phyloP scores from a whole-genome alignment of 1,140 invertebrate species.

The Oryctes rhinoceros region DNA sequence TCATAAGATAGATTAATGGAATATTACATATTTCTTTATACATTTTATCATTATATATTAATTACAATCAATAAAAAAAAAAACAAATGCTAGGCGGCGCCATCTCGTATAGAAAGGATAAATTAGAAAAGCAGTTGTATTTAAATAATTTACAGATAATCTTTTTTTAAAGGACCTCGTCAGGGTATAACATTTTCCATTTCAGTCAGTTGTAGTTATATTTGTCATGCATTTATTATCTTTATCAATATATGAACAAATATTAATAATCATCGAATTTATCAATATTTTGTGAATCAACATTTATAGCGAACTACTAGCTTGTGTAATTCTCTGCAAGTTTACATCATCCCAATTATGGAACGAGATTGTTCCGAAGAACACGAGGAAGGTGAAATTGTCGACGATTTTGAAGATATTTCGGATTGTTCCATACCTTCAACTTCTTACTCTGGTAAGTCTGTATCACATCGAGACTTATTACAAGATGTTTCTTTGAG shows the following conservation, averaged over 20 bases:
- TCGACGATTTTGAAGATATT: slow-evolving; percentile 57
- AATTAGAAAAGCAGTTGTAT: too few species aligned
- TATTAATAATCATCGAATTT: not conserved
- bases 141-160: too few species aligned
- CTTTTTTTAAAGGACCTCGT: too few species aligned
- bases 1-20: too few species aligned
- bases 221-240: not conserved
- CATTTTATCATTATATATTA: too few species aligned
- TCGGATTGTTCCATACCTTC: slow-evolving; percentile 55
- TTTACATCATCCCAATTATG: not conserved
- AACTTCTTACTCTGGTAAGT: slow-evolving; percentile 55
- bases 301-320: not conserved
- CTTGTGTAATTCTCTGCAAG: not conserved
- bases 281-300: not conserved
- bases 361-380: slow-evolving; percentile 46
- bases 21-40: too few species aligned
- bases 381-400: slow-evolving; percentile 57
- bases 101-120: too few species aligned
- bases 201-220: too few species aligned
- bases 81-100: too few species aligned
- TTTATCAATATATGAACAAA: not conserved
- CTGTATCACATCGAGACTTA: slow-evolving; percentile 53
- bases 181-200: too few species aligned
- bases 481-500: slow-evolving; percentile 58
- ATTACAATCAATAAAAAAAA: too few species aligned